Percentiles rank a stretch among this genome's conserved stretches.
These are phyloP conservation scores for Drosophila repleta DNA, from an alignment of 1,140 invertebrate species.

Conservation along the genomic window DNA sequence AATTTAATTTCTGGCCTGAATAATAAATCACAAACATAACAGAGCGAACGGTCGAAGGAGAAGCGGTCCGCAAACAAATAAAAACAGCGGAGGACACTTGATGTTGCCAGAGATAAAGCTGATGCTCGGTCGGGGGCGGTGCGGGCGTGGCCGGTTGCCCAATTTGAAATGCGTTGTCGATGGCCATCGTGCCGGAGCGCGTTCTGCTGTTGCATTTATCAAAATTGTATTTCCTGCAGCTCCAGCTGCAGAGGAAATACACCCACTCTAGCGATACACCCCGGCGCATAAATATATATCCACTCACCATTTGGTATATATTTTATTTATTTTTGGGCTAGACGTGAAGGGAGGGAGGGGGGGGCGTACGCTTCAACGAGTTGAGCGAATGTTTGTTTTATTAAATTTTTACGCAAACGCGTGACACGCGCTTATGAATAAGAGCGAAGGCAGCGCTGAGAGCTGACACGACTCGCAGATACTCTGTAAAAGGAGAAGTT, in stretches of 20 bases:
- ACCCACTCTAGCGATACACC: neutral
- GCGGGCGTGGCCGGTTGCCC: constrained; percentile 34
- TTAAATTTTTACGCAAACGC: constrained; percentile 81
- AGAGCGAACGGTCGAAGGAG: constrained; percentile 41
- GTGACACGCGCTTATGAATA: constrained; percentile 77
- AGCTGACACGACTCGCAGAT: constrained; percentile 8
- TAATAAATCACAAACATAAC: constrained; percentile 83
- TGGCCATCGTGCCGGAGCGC: constrained; percentile 38
- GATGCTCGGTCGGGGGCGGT: constrained; percentile 15
- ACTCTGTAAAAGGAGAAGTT: neutral
- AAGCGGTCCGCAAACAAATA: constrained; percentile 38
- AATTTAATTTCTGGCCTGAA: constrained; percentile 82
- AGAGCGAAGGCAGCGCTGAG: constrained; percentile 54
- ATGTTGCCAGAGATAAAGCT: constrained; percentile 72
- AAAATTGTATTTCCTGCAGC: constrained; percentile 68
- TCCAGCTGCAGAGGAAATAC: constrained; percentile 22
- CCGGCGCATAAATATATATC: constrained; percentile 10
- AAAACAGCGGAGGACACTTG: constrained; percentile 46
- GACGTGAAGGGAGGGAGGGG: constrained; percentile 3
- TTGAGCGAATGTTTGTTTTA: constrained; percentile 69
- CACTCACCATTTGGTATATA: constrained; percentile 8
- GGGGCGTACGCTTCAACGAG: constrained; percentile 23
- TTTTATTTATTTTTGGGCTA: constrained; percentile 31
- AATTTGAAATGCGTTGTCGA: constrained; percentile 73
- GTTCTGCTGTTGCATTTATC: constrained; percentile 67